A percentile compares a stretch with the other conserved stretches of the same genome.
These are phyloP conservation scores for Gallinago stenura DNA, from an alignment of 2,797 vertebrate genomes.

Conservation along the genomic window DNA sequence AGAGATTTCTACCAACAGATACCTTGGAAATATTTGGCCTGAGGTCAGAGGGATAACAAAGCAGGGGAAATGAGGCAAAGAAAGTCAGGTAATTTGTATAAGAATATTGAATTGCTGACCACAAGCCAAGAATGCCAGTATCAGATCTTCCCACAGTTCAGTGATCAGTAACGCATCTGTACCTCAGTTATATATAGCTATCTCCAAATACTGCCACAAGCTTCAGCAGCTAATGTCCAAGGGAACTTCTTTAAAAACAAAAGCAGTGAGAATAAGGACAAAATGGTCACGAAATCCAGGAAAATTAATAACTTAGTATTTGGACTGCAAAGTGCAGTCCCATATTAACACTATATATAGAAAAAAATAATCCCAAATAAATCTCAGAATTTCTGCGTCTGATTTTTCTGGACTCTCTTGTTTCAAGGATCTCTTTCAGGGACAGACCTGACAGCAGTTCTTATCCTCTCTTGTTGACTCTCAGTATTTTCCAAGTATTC, in stretches of 20 bases:
- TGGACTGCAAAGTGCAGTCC: neutral
- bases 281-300: neutral
- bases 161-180: neutral
- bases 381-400: neutral
- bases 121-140: neutral
- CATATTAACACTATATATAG: neutral
- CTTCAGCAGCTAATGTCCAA: neutral
- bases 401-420: neutral
- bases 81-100: neutral
- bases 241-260: neutral
- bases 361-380: slow-evolving; percentile 21
- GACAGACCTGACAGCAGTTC: neutral
- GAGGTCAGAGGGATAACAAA: slow-evolving; percentile 11
- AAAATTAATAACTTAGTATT: neutral
- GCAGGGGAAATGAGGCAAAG: neutral
- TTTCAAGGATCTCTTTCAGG: neutral
- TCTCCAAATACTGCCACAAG: neutral
- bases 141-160: neutral
- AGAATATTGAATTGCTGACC: neutral
- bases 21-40: neutral
- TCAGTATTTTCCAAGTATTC: neutral
- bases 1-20: neutral
- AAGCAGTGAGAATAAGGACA: neutral
- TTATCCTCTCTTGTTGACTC: neutral
- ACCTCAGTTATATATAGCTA: neutral